Percentiles rank a stretch among this genome's conserved stretches.
phyloP scores from a whole-genome alignment of 2,888 invertebrate species.

The Eutolmus rufibarbis region DNA sequence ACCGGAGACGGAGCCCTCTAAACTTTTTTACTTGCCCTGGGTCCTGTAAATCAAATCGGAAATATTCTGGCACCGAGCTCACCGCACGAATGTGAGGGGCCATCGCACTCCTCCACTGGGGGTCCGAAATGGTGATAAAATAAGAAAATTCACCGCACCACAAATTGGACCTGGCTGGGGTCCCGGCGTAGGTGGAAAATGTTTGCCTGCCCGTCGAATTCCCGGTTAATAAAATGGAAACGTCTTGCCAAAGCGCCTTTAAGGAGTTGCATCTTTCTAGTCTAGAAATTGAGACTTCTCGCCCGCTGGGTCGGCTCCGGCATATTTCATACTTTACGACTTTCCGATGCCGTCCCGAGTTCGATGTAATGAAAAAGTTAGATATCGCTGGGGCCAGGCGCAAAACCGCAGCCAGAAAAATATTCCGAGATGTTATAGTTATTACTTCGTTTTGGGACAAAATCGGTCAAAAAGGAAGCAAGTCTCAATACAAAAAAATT shows the following conservation, averaged over 20 bases:
- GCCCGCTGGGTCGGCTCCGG: slow-evolving; percentile 33
- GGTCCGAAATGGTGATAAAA: background rate
- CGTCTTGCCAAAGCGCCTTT: slow-evolving; percentile 36
- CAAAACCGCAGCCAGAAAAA: too few relatives aligned
- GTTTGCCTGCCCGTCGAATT: slow-evolving; percentile 41
- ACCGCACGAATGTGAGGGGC: background rate
- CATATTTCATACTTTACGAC: slow-evolving; percentile 46
- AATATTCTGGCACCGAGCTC: slow-evolving; percentile 37
- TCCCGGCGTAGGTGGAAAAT: slow-evolving; percentile 10
- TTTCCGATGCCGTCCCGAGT: slow-evolving; percentile 40
- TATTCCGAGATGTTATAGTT: too few relatives aligned
- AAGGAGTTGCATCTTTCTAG: background rate
- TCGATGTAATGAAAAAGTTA: slow-evolving; percentile 45
- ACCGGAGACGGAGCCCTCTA: background rate
- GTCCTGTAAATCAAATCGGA: slow-evolving; percentile 39
- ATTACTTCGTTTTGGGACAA: too few relatives aligned
- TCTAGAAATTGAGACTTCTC: background rate
- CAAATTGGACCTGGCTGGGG: slow-evolving; percentile 10
- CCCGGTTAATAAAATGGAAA: slow-evolving; percentile 45
- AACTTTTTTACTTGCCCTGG: slow-evolving; percentile 16
- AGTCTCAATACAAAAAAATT: too few relatives aligned
- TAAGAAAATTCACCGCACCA: slow-evolving; percentile 11
- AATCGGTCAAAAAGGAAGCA: too few relatives aligned
- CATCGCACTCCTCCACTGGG: background rate
- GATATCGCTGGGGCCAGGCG: background rate